Conservation (phyloP, 2,113 vertebrate species). For the Pollimyrus isidori region DNA sequence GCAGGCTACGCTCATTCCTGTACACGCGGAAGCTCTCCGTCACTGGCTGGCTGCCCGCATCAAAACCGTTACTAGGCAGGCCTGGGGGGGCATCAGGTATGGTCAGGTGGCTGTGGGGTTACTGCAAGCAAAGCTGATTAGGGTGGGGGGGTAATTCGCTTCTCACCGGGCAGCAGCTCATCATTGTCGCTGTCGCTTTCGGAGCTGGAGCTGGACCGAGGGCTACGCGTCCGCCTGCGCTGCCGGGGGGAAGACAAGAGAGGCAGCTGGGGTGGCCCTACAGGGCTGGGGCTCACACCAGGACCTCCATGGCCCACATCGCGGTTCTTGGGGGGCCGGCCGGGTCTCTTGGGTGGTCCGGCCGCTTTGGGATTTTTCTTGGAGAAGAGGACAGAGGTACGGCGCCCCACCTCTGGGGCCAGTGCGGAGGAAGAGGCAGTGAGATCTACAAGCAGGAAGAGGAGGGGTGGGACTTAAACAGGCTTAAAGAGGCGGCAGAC, state of each 20-base stretch:
- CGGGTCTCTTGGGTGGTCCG: conserved; percentile 88
- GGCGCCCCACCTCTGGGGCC: conserved; percentile 89
- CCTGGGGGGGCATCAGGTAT: conserved; percentile 50
- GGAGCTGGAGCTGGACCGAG: conserved; percentile 81
- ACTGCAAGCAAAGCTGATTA: background rate
- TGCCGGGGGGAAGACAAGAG: conserved; percentile 69
- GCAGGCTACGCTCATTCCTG: conserved; percentile 85
- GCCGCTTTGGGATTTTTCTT: conserved; percentile 95
- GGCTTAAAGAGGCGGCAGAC: background rate
- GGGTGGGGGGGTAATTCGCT: background rate
- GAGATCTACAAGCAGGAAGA: conserved; percentile 60
- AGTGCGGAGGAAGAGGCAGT: conserved; percentile 78
- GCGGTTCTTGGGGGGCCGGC: conserved; percentile 90
- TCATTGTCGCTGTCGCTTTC: conserved; percentile 88
- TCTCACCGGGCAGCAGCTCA: conserved; percentile 54
- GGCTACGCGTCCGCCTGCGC: conserved; percentile 85
- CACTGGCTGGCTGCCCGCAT: conserved; percentile 81
- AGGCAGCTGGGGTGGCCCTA: conserved; percentile 87
- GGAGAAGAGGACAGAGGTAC: conserved; percentile 95
- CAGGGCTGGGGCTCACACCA: conserved; percentile 74
- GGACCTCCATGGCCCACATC: conserved; percentile 69
- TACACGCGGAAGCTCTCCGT: conserved; percentile 97
- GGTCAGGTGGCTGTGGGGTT: background rate
- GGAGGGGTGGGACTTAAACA: background rate
- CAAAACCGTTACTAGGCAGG: conserved; percentile 89